Evolutionary conservation across 2,113 vertebrate species (phyloP), one percentile per base, ranked within the genome.

Genomic region (Mirza zaza): DNA sequence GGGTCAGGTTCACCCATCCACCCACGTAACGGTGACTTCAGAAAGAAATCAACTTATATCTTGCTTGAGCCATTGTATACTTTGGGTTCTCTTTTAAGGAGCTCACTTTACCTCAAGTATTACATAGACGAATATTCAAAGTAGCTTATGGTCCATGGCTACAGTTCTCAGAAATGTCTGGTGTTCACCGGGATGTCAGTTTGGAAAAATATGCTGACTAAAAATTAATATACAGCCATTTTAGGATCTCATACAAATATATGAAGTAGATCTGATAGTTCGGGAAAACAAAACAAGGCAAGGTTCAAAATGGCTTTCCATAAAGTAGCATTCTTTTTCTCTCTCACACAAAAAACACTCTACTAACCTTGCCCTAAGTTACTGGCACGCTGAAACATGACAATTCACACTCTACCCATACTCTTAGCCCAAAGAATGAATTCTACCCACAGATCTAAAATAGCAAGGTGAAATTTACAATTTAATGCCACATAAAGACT

Each of bases 391-490:
- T 11, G 27, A 91, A 80, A 83, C 83, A 77, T n/a, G 94, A 90
- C 39, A 89, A 95, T 95, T 81, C 39, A 61, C 45, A 75, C 13
- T 93, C 73, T 23, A 42, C 6, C 84, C 18, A 61, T 10, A 71
- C 17, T 67, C 14, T 90, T 21, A 65, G 70, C 25, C 36, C 15
- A 71, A 87, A 80, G 88, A 94, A 89, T 70, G 68, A 93, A 89
- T 96, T 89, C 39, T 57, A 71, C 42, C 36, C 39, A 79, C 6
- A 90, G 75, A 84, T 90, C 45, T 94, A 89, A 97, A 97, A 88
- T 95, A 96, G 91, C 32, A 93, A 97, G 57, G 79, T 86, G 91
- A 96, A 81, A 93, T 77, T 59, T 87, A 91, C n/a, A 94, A 93
- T 55, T 89, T 93, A 96, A 81, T 91, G 65, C 29, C 42, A 94